Evolutionary conservation across 2,113 vertebrate genomes (phyloP).

Genomic region (Aviceda subcristata): DNA sequence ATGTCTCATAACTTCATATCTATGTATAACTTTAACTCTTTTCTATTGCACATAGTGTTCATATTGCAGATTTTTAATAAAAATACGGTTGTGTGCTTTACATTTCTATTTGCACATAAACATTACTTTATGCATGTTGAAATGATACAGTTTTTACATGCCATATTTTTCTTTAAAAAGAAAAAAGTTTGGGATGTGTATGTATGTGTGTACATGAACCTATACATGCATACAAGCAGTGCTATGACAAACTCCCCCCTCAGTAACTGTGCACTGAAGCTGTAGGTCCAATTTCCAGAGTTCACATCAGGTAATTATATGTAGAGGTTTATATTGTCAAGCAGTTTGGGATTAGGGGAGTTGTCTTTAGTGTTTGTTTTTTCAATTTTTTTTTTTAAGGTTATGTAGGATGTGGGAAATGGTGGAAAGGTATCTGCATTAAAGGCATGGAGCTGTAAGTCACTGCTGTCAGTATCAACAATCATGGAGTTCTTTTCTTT

Average conservation of each 20-base stretch:
- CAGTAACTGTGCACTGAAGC: background rate
- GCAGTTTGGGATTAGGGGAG: background rate
- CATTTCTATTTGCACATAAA: background rate
- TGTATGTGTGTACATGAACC: background rate
- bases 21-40: background rate
- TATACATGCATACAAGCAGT: no score
- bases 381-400: background rate
- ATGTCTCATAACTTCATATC: rapidly evolving
- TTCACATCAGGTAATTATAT: background rate
- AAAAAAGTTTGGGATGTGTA: background rate
- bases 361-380: background rate
- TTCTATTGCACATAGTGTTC: background rate
- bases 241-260: background rate
- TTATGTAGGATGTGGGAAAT: background rate
- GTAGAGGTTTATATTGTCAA: background rate
- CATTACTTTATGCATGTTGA: background rate
- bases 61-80: background rate
- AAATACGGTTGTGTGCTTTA: background rate
- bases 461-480: background rate
- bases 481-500: background rate
- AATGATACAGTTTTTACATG: background rate
- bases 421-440: background rate
- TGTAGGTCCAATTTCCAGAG: background rate
- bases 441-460: background rate
- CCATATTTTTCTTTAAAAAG: background rate